These are phyloP conservation scores for Strix aluco DNA, from an alignment of 2,113 vertebrate genomes.

Conservation along the genomic window DNA sequence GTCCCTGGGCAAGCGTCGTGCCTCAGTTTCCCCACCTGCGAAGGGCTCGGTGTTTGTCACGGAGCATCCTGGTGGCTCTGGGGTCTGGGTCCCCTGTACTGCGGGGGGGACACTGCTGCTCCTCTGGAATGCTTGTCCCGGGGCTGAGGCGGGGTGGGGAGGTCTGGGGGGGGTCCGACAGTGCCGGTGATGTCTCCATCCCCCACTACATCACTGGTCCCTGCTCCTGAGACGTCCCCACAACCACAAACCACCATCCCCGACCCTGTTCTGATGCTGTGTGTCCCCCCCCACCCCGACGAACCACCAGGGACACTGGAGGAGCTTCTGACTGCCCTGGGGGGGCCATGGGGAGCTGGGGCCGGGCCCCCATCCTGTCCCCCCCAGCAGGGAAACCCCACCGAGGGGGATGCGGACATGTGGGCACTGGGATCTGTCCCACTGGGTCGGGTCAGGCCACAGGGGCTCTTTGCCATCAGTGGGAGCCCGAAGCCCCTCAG, in stretches of 20 bases:
- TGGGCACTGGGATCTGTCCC: not conserved
- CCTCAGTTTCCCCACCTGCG: not conserved
- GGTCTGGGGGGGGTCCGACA: not conserved
- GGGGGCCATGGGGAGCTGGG: not conserved
- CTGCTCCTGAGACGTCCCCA: rapidly evolving
- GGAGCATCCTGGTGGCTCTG: not conserved
- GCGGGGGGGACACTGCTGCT: not conserved
- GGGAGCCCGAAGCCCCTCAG: not conserved
- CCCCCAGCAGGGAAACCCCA: not conserved
- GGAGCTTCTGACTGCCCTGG: not conserved
- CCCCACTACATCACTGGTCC: not conserved
- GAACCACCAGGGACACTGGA: not conserved
- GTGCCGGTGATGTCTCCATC: not conserved
- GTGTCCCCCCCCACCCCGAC: not conserved
- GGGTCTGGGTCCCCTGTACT: not conserved
- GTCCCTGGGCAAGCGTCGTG: not conserved
- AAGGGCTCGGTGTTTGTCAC: not conserved
- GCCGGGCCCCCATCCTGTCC: too few relatives aligned
- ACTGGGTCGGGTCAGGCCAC: not conserved
- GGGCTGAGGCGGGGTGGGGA: not conserved
- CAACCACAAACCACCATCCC: not conserved
- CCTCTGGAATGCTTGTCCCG: rapidly evolving
- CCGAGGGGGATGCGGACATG: rapidly evolving
- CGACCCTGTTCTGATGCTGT: not conserved
- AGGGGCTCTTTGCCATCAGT: not conserved